These are phyloP conservation scores for Meteorus cinctellus DNA, from an alignment of 2,888 invertebrate species.

Conservation along the genomic window DNA sequence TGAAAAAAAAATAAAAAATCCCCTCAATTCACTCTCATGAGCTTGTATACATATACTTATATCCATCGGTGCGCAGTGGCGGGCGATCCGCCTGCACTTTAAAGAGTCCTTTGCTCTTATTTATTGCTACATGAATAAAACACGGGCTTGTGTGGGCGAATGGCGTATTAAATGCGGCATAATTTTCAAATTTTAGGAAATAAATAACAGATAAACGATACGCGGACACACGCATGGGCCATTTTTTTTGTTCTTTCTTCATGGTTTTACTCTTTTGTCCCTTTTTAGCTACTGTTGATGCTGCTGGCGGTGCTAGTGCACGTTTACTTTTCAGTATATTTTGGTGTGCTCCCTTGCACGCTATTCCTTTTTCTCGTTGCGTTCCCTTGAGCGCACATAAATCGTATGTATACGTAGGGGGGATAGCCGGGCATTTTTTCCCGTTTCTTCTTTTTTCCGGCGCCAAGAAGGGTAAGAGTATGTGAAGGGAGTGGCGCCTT, in stretches of 20 bases:
- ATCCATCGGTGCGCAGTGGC: background rate
- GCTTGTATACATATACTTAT: slow-evolving; percentile 8
- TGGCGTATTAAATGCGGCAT: slow-evolving; percentile 70
- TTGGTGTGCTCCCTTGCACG: slow-evolving; percentile 7
- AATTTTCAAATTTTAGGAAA: slow-evolving; percentile 72
- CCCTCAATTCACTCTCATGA: slow-evolving; percentile 2
- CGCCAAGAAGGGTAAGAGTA: slow-evolving; percentile 16
- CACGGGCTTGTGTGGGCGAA: slow-evolving; percentile 58
- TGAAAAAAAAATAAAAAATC: background rate
- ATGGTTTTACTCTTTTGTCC: slow-evolving; percentile 43
- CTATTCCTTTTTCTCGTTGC: slow-evolving; percentile 12
- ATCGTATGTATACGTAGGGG: slow-evolving; percentile 20
- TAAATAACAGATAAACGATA: slow-evolving; percentile 72
- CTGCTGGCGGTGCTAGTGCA: slow-evolving; percentile 1
- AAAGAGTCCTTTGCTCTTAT: slow-evolving; percentile 67
- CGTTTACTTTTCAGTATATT: slow-evolving; percentile 21
- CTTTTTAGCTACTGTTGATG: slow-evolving; percentile 29
- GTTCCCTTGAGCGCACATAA: slow-evolving; percentile 40
- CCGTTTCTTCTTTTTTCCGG: background rate
- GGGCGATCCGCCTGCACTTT: slow-evolving; percentile 51
- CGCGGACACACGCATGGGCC: slow-evolving; percentile 63
- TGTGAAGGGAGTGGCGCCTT: slow-evolving; percentile 36
- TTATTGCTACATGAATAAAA: slow-evolving; percentile 72
- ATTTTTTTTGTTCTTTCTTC: slow-evolving; percentile 40
- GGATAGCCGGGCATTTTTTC: slow-evolving; percentile 21